These are phyloP conservation scores for Himalopsyche anomala DNA, from an alignment of 2,888 invertebrate genomes.

Conservation along the genomic window DNA sequence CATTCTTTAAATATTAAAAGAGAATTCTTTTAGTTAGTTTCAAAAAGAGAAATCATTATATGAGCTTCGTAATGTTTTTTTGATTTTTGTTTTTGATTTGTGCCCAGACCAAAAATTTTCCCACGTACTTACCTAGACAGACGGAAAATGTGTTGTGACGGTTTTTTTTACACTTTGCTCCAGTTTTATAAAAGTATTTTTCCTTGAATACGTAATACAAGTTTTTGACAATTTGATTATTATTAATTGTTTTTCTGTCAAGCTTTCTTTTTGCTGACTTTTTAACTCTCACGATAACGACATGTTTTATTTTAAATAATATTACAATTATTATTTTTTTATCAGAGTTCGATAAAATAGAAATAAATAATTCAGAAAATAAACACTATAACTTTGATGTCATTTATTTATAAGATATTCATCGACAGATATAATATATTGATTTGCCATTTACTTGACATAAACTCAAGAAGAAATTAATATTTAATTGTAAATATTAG, in stretches of 20 bases:
- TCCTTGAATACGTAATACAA: constrained; percentile 14
- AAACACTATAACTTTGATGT: no score
- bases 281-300: not conserved
- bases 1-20: not conserved
- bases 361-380: no score
- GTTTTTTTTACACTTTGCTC: constrained; percentile 37
- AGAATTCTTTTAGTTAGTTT: not conserved
- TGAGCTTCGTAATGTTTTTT: not conserved
- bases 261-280: not conserved
- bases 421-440: no score
- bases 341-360: no score
- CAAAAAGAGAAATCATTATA: not conserved
- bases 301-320: not conserved
- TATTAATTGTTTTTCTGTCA: constrained; percentile 18
- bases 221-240: constrained; percentile 41
- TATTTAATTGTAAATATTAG: no score
- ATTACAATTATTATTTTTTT: not conserved
- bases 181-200: constrained; percentile 31
- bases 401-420: no score
- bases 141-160: constrained; percentile 56
- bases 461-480: no score
- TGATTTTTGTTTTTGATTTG: not conserved
- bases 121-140: constrained; percentile 18
- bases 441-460: no score
- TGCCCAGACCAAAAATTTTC: constrained; percentile 6